phyloP scores from a whole-genome alignment of 1,140 invertebrate species.

The Rhynchophorus ferrugineus region DNA sequence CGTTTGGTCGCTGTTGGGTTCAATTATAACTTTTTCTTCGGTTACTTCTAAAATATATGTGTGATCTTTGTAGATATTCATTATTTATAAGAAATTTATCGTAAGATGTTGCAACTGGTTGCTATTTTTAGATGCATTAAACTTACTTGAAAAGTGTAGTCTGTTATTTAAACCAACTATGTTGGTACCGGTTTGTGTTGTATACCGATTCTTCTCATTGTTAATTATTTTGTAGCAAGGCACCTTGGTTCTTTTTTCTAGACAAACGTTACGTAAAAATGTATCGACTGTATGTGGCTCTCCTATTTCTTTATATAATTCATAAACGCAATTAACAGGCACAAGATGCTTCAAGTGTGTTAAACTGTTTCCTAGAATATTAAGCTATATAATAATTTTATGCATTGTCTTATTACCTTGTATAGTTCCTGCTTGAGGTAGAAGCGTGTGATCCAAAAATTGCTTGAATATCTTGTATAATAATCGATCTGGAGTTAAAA shows the following conservation, averaged over 20 bases:
- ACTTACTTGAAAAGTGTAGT: slow-evolving; percentile 10
- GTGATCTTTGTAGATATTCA: too few species aligned
- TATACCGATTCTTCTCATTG: neutral
- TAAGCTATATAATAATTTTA: too few species aligned
- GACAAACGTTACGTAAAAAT: slow-evolving; percentile 38
- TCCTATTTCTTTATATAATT: slow-evolving; percentile 43
- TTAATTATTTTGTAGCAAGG: slow-evolving; percentile 21
- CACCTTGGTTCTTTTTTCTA: slow-evolving; percentile 21
- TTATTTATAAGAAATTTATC: too few species aligned
- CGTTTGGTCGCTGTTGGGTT: too few species aligned
- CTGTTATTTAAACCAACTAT: slow-evolving; percentile 16
- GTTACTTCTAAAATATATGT: neutral
- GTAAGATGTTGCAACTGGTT: too few species aligned
- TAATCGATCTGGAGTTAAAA: slow-evolving; percentile 31
- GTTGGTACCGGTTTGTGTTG: slow-evolving; percentile 11
- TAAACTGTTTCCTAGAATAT: slow-evolving; percentile 37
- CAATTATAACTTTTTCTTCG: neutral
- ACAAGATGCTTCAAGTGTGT: slow-evolving; percentile 41
- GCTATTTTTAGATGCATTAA: neutral
- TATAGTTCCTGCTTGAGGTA: slow-evolving; percentile 38
- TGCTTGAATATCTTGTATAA: slow-evolving; percentile 43
- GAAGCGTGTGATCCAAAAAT: slow-evolving; percentile 45
- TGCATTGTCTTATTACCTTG: slow-evolving; percentile 36
- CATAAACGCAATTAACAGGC: slow-evolving; percentile 44
- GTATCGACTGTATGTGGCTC: slow-evolving; percentile 43